phyloP scores from a whole-genome alignment of 2,113 vertebrate species.

The Sapayoa aenigma region DNA sequence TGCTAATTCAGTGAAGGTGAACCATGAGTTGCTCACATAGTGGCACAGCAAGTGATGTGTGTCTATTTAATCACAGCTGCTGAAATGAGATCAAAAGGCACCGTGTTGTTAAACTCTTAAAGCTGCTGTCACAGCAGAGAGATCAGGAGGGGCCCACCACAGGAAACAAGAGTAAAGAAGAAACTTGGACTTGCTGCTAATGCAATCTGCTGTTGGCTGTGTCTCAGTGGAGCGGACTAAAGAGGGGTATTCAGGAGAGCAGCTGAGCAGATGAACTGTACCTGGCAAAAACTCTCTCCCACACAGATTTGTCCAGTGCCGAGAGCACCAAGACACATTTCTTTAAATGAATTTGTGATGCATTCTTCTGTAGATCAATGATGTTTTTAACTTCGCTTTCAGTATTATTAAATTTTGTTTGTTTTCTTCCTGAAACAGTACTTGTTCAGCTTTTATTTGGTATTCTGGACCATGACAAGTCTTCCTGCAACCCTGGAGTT shows the following conservation, averaged over 20 bases:
- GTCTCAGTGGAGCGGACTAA: background rate
- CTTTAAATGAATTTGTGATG: background rate
- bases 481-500: background rate
- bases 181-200: background rate
- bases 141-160: conserved; percentile 42
- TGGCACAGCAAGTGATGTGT: conserved; percentile 81
- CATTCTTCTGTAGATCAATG: background rate
- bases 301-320: background rate
- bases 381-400: background rate
- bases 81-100: conserved; percentile 81
- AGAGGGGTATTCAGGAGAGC: background rate
- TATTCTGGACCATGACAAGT: background rate
- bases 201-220: background rate
- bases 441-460: background rate
- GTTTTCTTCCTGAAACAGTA: background rate
- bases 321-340: background rate
- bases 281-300: background rate
- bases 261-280: background rate
- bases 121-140: conserved; percentile 57
- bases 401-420: background rate
- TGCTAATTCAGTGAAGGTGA: conserved; percentile 84
- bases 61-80: conserved; percentile 82
- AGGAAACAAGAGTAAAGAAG: conserved; percentile 9
- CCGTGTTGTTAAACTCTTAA: conserved; percentile 74
- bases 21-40: conserved; percentile 64